Evolutionary conservation across 2,113 vertebrate genomes (phyloP), one percentile per base, ranked within the genome.

Genomic region (Engystomops pustulosus): DNA sequence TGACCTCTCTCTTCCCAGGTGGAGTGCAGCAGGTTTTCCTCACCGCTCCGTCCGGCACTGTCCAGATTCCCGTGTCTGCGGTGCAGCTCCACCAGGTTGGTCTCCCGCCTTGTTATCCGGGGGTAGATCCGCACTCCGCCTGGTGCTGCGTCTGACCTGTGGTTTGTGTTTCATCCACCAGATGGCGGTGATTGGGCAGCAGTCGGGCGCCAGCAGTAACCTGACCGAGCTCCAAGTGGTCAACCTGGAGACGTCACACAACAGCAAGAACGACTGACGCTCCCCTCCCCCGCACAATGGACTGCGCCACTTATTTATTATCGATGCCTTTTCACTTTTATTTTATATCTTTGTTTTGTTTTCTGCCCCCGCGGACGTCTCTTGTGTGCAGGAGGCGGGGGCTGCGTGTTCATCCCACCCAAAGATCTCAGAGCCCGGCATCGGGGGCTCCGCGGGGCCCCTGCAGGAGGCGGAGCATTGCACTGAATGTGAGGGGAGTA

Each of bases 111-210:
- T 62, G 58, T 25, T 30, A 25, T 25, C 58, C 25, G n/a, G n/a
- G n/a, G n/a, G n/a, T n/a, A n/a, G n/a, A n/a, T n/a, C n/a, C n/a
- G n/a, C n/a, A n/a, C n/a, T n/a, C n/a, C n/a, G n/a, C 44, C 30
- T 12, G 1, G 23, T 45, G 9, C 23, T 27, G 27, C 6, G 3
- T 53, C 23, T 76, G 3, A 58, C 45, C 11, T 70, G 38, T 80
- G 20, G 47, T 65, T 36, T 62, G 4, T 47, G 10, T 67, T n/a
- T 65, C 34, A 8, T n/a, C 27, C 79, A 14, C n/a, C 60, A 99
- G 98, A 99, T 99, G 98, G 92, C 94, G 69, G 97, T 99, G 90
- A 98, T 99, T 89, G 98, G 97, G 12, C 98, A 96, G 91, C 98
- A 99, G 93, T 94, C 95, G 89, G 58, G 58, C 58, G 94, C 95